Conservation (phyloP, 2,797 vertebrate genomes). For the Gouania willdenowi region DNA sequence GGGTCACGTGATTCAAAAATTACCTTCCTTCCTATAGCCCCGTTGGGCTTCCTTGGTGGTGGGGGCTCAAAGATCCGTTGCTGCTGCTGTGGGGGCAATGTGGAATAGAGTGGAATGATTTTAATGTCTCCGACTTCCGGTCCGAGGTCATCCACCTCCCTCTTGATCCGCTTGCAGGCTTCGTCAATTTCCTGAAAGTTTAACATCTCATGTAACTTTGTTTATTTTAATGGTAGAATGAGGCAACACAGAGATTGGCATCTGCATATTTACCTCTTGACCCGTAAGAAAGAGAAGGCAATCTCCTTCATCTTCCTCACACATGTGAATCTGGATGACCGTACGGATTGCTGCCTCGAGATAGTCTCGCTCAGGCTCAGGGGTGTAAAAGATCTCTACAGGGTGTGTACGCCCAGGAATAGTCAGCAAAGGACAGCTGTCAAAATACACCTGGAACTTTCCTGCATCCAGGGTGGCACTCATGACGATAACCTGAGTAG, state of each 20-base stretch:
- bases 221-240: no score
- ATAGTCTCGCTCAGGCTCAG: conserved; percentile 97
- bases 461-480: conserved; percentile 97
- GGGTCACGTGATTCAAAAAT: background rate
- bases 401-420: conserved; percentile 98
- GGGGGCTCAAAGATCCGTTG: conserved; percentile 98
- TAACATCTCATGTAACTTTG: background rate
- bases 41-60: conserved; percentile 91
- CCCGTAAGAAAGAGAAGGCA: conserved; percentile 96
- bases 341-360: conserved; percentile 97
- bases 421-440: conserved; percentile 95
- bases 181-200: conserved; percentile 92
- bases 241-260: background rate
- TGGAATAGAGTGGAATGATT: conserved; percentile 99
- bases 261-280: conserved; percentile 83
- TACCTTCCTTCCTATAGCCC: conserved; percentile 98
- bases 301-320: conserved; percentile 97
- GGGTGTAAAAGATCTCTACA: conserved; percentile 99
- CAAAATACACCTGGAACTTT: conserved; percentile 98
- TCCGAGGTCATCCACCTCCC: conserved; percentile 96
- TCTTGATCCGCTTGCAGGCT: conserved; percentile 97
- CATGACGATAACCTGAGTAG: conserved; percentile 93
- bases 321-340: conserved; percentile 99
- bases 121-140: conserved; percentile 98
- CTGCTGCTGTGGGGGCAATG: conserved; percentile 95